Evolutionary conservation across 2,888 invertebrate genomes (phyloP).

Genomic region (Daptonema setosum): DNA sequence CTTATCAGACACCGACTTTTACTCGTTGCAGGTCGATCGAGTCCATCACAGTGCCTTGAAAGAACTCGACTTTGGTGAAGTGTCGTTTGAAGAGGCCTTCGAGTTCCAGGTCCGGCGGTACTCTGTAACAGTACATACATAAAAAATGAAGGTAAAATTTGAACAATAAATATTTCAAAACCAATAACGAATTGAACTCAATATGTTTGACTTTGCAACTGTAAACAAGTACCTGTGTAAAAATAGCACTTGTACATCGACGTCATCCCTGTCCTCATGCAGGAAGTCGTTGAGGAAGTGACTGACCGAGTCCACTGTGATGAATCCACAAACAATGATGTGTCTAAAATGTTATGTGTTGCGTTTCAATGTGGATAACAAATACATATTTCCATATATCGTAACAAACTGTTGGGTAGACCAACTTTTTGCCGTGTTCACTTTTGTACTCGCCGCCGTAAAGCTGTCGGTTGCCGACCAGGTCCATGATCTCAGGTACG

Average conservation of each 20-base stretch:
- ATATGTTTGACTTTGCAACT: too few relatives aligned
- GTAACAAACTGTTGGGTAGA: not conserved
- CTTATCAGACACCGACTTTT: conserved; percentile 40
- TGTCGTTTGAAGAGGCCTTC: conserved; percentile 99
- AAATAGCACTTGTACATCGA: conserved; percentile 90
- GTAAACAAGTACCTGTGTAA: conserved; percentile 59
- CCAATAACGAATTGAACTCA: too few relatives aligned
- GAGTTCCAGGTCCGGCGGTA: conserved; percentile 98
- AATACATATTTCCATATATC: conserved; percentile 2
- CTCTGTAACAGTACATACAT: conserved; percentile 40
- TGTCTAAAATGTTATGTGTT: conserved; percentile 47
- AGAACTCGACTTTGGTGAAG: conserved; percentile 99
- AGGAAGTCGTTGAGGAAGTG: conserved; percentile 99
- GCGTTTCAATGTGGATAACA: not conserved
- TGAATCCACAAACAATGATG: conserved; percentile 99
- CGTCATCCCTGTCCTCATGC: conserved; percentile 98
- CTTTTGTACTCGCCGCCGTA: conserved; percentile 99
- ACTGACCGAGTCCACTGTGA: conserved; percentile 98
- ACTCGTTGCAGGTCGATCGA: conserved; percentile 97
- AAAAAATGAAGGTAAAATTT: not conserved
- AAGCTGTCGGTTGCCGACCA: conserved; percentile 96
- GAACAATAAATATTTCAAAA: too few relatives aligned
- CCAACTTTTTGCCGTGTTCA: conserved; percentile 98
- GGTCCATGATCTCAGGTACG: conserved; percentile 99
- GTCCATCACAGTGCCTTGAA: conserved; percentile 99